Conservation (phyloP, 2,797 vertebrate genomes). For the Cephalopachus bancanus region DNA sequence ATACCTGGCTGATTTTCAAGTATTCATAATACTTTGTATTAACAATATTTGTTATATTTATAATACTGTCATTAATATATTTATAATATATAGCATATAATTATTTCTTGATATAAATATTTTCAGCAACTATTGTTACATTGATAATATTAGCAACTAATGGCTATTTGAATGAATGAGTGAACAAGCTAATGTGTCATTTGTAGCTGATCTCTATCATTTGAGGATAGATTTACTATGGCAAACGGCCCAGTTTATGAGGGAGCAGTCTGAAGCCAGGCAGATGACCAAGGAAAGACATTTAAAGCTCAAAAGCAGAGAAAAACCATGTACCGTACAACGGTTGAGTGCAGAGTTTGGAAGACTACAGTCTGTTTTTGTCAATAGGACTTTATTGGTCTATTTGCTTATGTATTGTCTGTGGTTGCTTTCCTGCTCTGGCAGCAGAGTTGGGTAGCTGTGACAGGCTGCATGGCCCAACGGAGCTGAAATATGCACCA, state of each 20-base stretch:
- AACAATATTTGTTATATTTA: neutral
- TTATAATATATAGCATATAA: neutral
- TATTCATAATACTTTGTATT: neutral
- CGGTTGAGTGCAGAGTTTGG: no score
- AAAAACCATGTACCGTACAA: accelerated
- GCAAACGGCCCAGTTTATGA: neutral
- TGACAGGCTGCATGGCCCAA: neutral
- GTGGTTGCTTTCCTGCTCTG: neutral
- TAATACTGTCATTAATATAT: neutral
- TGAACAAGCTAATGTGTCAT: neutral
- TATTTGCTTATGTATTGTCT: accelerated
- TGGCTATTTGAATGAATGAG: neutral
- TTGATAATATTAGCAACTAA: neutral
- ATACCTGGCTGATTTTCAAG: neutral
- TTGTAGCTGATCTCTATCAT: neutral
- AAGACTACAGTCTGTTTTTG: neutral
- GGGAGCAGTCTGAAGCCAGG: neutral
- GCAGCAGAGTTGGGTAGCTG: neutral
- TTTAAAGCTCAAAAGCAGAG: neutral
- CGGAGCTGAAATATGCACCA: neutral
- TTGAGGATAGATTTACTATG: neutral
- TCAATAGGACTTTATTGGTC: neutral
- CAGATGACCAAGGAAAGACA: neutral
- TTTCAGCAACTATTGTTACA: neutral
- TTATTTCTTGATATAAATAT: neutral